Evolutionary conservation across 2,797 vertebrate species (phyloP), one percentile per base, ranked within the genome.

Genomic region (Characodon lateralis): DNA sequence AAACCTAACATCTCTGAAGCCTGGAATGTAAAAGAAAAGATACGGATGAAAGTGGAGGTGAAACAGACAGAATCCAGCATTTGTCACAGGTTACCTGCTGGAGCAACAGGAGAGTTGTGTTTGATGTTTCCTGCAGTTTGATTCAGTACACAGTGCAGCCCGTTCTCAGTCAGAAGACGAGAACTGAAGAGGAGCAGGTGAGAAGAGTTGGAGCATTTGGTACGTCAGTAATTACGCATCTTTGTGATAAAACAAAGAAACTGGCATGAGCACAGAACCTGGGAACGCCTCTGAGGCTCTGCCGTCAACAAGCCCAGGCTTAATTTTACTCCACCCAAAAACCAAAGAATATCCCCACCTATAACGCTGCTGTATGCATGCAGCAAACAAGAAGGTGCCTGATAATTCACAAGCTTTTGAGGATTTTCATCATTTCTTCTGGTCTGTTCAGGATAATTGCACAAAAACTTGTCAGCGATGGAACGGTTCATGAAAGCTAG

Each of bases 1-100:
- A 50, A 85, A 90, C 76, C 78, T 78, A 86, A 92, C 74, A 78
- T 85, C 80, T 70, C 83, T 80, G 84, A 28, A 78, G 83, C 85
- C 83, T 91, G 88, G 90, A 94, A 91, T 91, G 91, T 87, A 46
- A 85, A 83, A 80, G 0, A 72, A 43, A 69, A 71, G 26, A 75
- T 31, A 61, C 55, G 61, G 31, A 55, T 72, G 50, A 85, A 85
- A 63, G 51, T 53, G 51, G 61, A 39, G 16, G 71, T 63, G 74
- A 84, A 46, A 41, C 74, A 24, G 78, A 78, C 24, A 76, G 73
- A 77, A 81, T 77, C 80, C 83, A 84, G 80, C 74, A 39, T 70
- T 69, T 39, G 12, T 59, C 13, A 41, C 63, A 20, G 22, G 55
- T 78, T 12, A 35, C 2, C 10, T 16, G 53, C 70, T 59, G 74